Conservation (phyloP, 2,113 vertebrate species). For the rat (Rattus norvegicus) region DNA sequence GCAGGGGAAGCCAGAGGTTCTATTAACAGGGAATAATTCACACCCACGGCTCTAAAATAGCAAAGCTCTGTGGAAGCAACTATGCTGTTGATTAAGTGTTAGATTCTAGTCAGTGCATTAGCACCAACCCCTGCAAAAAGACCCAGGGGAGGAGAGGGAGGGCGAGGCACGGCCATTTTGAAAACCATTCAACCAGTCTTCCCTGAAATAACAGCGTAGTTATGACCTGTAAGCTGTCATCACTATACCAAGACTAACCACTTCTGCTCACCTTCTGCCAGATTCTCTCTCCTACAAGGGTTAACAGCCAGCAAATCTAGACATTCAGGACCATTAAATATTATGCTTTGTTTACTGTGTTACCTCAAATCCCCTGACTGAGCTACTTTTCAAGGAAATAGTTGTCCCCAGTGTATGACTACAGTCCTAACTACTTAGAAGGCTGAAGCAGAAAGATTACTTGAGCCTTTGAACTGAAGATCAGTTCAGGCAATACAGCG, state of each 20-base stretch:
- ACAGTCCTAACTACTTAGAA: background rate
- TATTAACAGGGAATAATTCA: conserved; percentile 73
- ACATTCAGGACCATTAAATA: background rate
- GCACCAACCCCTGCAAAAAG: background rate
- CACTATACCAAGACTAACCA: background rate
- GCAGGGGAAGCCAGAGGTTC: background rate
- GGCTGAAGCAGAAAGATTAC: background rate
- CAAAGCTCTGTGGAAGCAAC: conserved; percentile 29
- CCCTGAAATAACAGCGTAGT: background rate
- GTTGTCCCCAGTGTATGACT: background rate
- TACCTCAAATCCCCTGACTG: background rate
- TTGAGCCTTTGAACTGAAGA: background rate
- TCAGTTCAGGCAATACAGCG: background rate
- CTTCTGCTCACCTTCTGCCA: background rate
- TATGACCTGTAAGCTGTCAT: background rate
- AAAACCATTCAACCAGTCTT: background rate
- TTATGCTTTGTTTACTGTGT: conserved; percentile 17
- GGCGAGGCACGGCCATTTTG: background rate
- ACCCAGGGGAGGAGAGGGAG: background rate
- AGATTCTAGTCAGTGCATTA: background rate
- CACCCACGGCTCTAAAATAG: conserved; percentile 57
- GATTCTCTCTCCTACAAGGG: background rate
- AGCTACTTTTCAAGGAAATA: too few species aligned
- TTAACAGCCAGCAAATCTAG: background rate
- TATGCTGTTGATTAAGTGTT: conserved; percentile 5